Conservation (phyloP, 2,797 vertebrate genomes). For the Rhincodon typus region DNA sequence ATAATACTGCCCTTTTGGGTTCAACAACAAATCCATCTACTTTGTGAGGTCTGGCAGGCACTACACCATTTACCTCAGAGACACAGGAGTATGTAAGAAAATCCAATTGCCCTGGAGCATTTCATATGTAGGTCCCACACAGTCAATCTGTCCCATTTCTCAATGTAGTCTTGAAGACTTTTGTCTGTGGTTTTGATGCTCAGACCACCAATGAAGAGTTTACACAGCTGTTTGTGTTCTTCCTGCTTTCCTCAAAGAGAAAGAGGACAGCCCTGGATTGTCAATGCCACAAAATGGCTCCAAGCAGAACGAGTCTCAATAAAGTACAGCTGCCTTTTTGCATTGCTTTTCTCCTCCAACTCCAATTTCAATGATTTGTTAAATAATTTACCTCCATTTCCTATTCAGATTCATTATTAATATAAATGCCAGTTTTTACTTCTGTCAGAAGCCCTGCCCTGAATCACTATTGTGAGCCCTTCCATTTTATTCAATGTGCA, state of each 20-base stretch:
- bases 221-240: constrained; percentile 30
- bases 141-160: constrained; percentile 35
- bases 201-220: constrained; percentile 34
- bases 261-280: constrained; percentile 10
- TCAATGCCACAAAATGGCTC: constrained; percentile 33
- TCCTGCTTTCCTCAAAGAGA: constrained; percentile 35
- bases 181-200: constrained; percentile 33
- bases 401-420: neutral
- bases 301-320: constrained; percentile 19
- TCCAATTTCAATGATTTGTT: constrained; percentile 29
- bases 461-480: neutral
- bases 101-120: constrained; percentile 30
- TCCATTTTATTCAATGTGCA: neutral
- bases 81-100: constrained; percentile 37
- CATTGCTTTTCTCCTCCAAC: neutral
- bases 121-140: constrained; percentile 32
- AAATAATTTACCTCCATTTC: neutral
- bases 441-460: neutral
- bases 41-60: constrained; percentile 35
- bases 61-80: constrained; percentile 36
- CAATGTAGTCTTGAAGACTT: constrained; percentile 27
- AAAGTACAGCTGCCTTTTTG: constrained; percentile 32
- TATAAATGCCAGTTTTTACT: neutral
- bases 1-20: constrained; percentile 35
- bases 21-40: constrained; percentile 34